phyloP scores from a whole-genome alignment of 2,113 vertebrate species.

The Cromileptes altivelis region DNA sequence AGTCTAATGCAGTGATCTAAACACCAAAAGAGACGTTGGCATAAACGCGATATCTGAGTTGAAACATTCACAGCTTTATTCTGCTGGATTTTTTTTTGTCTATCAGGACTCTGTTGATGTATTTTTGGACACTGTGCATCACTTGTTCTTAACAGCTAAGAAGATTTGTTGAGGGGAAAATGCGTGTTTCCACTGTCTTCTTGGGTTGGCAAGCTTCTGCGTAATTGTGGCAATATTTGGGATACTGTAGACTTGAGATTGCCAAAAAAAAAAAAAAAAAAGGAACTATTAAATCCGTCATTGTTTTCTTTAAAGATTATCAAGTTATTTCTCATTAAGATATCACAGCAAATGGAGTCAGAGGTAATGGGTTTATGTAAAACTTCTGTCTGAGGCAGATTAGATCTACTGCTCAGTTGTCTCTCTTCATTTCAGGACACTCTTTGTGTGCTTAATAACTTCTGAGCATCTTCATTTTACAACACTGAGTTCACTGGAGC shows the following conservation, averaged over 20 bases:
- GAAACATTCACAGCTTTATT: constrained; percentile 30
- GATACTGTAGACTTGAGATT: neutral
- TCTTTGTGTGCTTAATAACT: constrained; percentile 30
- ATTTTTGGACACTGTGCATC: constrained; percentile 7
- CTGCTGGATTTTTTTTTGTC: constrained; percentile 15
- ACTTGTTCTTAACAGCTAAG: neutral
- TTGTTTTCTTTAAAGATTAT: neutral
- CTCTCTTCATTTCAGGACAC: constrained; percentile 6
- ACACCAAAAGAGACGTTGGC: constrained; percentile 17
- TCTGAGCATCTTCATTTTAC: constrained; percentile 10
- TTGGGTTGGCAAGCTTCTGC: neutral
- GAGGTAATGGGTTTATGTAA: constrained; percentile 22
- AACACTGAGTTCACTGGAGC: constrained; percentile 24
- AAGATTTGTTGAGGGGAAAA: constrained; percentile 16
- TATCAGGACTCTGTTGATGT: neutral
- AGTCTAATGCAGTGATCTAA: constrained; percentile 18
- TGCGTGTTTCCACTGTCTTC: constrained; percentile 2
- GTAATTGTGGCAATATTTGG: constrained; percentile 7
- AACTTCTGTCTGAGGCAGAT: neutral
- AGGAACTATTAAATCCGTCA: neutral
- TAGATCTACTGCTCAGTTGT: constrained; percentile 16
- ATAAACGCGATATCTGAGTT: constrained; percentile 19
- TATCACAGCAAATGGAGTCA: neutral
- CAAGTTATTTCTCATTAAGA: constrained; percentile 17
- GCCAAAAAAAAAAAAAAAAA: constrained; percentile 13